phyloP scores from a whole-genome alignment of 1,140 invertebrate genomes.

The Triops cancriformis region DNA sequence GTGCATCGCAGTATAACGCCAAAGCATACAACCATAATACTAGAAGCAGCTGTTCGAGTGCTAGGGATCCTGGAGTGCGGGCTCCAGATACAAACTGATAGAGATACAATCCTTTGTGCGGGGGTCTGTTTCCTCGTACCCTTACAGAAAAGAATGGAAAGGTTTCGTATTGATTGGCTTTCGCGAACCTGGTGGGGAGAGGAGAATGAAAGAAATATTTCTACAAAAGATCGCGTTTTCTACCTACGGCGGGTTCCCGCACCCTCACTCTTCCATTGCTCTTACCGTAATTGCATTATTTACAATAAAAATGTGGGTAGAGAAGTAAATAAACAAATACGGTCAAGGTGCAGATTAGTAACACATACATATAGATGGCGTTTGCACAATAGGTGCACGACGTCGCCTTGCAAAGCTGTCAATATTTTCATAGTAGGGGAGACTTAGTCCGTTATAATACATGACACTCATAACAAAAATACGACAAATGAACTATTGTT shows the following conservation, averaged over 20 bases:
- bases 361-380: too few relatives aligned
- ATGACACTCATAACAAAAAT: too few relatives aligned
- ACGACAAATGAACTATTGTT: too few relatives aligned
- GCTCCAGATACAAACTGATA: slow-evolving; percentile 3
- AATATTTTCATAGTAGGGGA: too few relatives aligned
- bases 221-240: neutral
- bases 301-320: too few relatives aligned
- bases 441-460: too few relatives aligned
- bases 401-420: too few relatives aligned
- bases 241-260: neutral
- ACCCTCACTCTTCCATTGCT: too few relatives aligned
- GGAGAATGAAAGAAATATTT: neutral
- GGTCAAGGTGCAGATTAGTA: too few relatives aligned
- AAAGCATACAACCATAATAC: neutral
- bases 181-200: neutral
- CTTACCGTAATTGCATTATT: too few relatives aligned
- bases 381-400: too few relatives aligned
- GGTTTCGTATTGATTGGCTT: slow-evolving; percentile 9
- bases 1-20: neutral
- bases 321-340: too few relatives aligned
- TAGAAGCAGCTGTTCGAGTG: neutral
- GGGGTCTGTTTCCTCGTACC: neutral
- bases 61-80: neutral
- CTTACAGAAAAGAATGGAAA: neutral
- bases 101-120: neutral